Percentiles rank a stretch among this genome's conserved stretches.
These are phyloP conservation scores for Diarsia dahlii DNA, from an alignment of 2,888 invertebrate genomes.

Conservation along the genomic window DNA sequence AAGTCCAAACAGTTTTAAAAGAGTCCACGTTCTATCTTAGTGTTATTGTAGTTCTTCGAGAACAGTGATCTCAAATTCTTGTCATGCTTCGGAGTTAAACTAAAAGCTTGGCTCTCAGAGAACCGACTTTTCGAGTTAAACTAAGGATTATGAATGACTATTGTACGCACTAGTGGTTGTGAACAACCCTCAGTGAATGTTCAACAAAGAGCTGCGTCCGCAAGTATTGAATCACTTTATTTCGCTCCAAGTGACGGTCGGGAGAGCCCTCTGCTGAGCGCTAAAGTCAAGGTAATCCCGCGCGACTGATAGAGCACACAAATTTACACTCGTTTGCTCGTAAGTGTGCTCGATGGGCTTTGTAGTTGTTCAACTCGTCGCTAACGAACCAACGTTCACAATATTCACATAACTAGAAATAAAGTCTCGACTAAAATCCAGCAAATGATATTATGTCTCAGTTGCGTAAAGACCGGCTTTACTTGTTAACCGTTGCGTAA, in stretches of 20 bases:
- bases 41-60: conserved; percentile 51
- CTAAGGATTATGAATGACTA: conserved; percentile 13
- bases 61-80: conserved; percentile 50
- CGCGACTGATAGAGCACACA: conserved; percentile 71
- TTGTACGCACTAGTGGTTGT: conserved; percentile 5
- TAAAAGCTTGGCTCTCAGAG: conserved; percentile 37
- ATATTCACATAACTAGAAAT: conserved; percentile 15
- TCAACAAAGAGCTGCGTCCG: conserved; percentile 17
- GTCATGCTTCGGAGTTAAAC: conserved; percentile 37
- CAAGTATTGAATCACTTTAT: conserved; percentile 47
- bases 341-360: conserved; percentile 48
- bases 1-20: conserved; percentile 55
- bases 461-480: conserved; percentile 35
- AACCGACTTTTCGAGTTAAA: conserved; percentile 12
- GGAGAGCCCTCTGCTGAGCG: conserved; percentile 61
- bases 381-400: conserved; percentile 21
- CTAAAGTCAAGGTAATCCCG: conserved; percentile 71
- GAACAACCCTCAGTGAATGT: conserved; percentile 18
- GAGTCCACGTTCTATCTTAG: conserved; percentile 43
- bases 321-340: conserved; percentile 55
- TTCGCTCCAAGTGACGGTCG: conserved; percentile 51
- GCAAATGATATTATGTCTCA: conserved; percentile 22
- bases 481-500: conserved; percentile 43
- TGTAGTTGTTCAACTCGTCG: conserved; percentile 22
- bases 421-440: conserved; percentile 5